phyloP scores from a whole-genome alignment of 2,113 vertebrate species.

The Hydrolagus affinis region DNA sequence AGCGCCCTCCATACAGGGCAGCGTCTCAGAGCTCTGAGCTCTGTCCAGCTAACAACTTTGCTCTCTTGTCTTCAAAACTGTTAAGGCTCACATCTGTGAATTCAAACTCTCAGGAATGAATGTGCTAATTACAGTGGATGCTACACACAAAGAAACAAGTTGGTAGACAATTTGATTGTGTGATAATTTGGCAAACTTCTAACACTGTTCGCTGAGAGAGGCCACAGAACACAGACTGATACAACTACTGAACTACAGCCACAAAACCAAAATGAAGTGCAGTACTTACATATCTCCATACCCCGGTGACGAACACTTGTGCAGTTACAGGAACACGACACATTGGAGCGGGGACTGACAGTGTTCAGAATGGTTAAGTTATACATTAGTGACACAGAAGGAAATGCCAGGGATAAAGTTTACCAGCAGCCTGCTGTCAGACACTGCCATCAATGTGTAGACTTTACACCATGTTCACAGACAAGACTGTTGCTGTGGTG shows the following conservation, averaged over 20 bases:
- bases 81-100: not conserved
- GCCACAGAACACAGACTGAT: no score
- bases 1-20: no score
- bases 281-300: constrained; percentile 70
- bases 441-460: constrained; percentile 34
- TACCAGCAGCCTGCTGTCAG: constrained; percentile 44
- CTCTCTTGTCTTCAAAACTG: not conserved
- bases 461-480: constrained; percentile 38
- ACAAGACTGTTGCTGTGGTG: constrained; percentile 35
- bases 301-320: constrained; percentile 64
- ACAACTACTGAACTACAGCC: not conserved
- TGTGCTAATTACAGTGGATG: not conserved
- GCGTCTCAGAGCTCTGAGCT: no score
- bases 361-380: constrained; percentile 61
- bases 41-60: not conserved
- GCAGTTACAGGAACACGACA: constrained; percentile 73
- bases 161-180: not conserved
- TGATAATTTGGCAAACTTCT: not conserved
- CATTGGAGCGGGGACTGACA: constrained; percentile 64
- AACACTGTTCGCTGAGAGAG: not conserved
- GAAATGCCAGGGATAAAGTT: constrained; percentile 56
- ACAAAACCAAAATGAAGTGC: not conserved
- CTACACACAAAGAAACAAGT: not conserved
- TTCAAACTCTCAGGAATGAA: not conserved
- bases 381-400: constrained; percentile 60